Base-by-base conservation (phyloP, 2,888 invertebrate genomes). In the Megamerina dolium region DNA sequence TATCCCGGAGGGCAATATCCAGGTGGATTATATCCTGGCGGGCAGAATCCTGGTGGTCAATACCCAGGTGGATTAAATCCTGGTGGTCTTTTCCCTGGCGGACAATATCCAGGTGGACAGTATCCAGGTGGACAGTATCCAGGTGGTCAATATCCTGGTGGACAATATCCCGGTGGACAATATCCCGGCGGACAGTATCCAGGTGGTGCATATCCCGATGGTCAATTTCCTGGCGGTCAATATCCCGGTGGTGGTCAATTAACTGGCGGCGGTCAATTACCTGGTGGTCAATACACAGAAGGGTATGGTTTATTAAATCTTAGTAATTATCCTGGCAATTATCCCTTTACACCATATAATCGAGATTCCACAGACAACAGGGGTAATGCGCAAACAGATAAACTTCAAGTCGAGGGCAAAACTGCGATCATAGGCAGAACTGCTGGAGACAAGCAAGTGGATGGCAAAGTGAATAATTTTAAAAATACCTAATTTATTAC, bases 381-480 rank as follows among this genome's bases (percentile, higher is more conserved):
- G 23, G 23, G 23, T 23, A 8, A 23, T 10, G 23, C 6, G 6
- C 8, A 23, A 23, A 31, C 16, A 8, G n/a, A 31, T 49, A 8
- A 44, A 9, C 41, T 47, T n/a, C 38, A 45, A 23, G 23, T 34
- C 29, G 60, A 66, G 31, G 60, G 57, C 6, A 66, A 66, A 41
- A 64, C 50, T 32, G 58, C 60, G 23, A 48, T 41, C 16, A 52
- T 36, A 48, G 35, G 39, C 38, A 29, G 50, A 49, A 14, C 36
- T 17, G 13, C 43, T 0, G 30, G 18, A 37, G 9, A 48, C 23
- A 45, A 51, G 16, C 48, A 43, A 29, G 56, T 66, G 4, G 60
- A 57, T 21, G 60, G 60, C 26, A 64, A 64, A 46, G 48, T 64
- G 13, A 64, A 60, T 50, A 58, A 51, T 42, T 29, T 44, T 4